Conservation (phyloP, 2,888 invertebrate species). For the Lysandra coridon region DNA sequence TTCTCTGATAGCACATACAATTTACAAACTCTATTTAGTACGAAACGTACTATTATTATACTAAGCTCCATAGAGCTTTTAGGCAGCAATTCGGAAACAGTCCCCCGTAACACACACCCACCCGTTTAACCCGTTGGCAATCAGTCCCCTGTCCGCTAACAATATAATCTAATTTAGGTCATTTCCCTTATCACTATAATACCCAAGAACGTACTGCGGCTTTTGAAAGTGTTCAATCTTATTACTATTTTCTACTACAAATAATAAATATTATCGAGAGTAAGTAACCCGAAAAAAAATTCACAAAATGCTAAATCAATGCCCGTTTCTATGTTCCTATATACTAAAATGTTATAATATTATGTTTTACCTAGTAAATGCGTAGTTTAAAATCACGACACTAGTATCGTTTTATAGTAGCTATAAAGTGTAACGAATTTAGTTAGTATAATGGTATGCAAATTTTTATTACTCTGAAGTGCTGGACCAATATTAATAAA, state of each 20-base stretch:
- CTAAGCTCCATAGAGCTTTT: not conserved
- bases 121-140: not conserved
- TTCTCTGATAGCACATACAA: not conserved
- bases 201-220: not conserved
- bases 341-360: not conserved
- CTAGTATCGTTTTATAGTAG: not conserved
- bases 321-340: not conserved
- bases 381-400: not conserved
- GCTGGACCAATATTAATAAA: constrained; percentile 27
- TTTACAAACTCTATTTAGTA: not conserved
- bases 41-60: not conserved
- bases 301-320: not conserved
- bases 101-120: not conserved
- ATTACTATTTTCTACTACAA: not conserved
- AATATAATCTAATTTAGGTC: not conserved
- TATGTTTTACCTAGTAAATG: not conserved
- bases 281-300: not conserved
- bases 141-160: constrained; percentile 1
- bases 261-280: too few relatives aligned
- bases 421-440: constrained; percentile 5
- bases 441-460: constrained; percentile 18
- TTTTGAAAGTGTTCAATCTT: not conserved
- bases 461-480: constrained; percentile 16
- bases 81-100: not conserved
- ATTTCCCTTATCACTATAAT: not conserved